These are phyloP conservation scores for Pachycephus smyrnensis DNA, from an alignment of 2,888 invertebrate species.

Conservation along the genomic window DNA sequence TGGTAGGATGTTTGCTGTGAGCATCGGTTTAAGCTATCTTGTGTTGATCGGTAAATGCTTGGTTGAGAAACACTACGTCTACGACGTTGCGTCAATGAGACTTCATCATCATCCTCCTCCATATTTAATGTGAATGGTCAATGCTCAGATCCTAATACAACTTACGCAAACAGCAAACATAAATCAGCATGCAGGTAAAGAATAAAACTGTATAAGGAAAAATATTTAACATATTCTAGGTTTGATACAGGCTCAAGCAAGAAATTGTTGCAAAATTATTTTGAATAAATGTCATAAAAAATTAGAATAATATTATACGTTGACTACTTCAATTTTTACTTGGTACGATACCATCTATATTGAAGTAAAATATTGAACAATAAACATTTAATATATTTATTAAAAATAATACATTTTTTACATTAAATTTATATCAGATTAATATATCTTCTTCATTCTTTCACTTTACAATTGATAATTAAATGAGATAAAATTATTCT, in stretches of 20 bases:
- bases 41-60: conserved; percentile 44
- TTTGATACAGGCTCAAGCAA: too few species aligned
- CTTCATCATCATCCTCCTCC: conserved; percentile 51
- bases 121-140: conserved; percentile 37
- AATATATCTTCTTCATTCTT: not conserved
- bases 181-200: not conserved
- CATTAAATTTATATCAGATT: not conserved
- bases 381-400: not conserved
- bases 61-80: conserved; percentile 33
- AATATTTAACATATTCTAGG: not conserved
- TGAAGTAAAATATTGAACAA: not conserved
- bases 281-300: not conserved
- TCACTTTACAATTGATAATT: not conserved
- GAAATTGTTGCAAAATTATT: too few species aligned
- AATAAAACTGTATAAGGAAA: not conserved
- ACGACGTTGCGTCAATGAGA: conserved; percentile 23
- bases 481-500: not conserved
- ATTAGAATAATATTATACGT: too few species aligned
- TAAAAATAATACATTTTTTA: not conserved
- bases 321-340: not conserved
- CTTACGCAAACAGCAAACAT: not conserved
- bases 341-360: not conserved
- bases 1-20: conserved; percentile 51
- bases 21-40: conserved; percentile 37
- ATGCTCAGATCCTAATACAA: not conserved